Conservation (phyloP, 2,888 invertebrate genomes). For the Protonemura montana region DNA sequence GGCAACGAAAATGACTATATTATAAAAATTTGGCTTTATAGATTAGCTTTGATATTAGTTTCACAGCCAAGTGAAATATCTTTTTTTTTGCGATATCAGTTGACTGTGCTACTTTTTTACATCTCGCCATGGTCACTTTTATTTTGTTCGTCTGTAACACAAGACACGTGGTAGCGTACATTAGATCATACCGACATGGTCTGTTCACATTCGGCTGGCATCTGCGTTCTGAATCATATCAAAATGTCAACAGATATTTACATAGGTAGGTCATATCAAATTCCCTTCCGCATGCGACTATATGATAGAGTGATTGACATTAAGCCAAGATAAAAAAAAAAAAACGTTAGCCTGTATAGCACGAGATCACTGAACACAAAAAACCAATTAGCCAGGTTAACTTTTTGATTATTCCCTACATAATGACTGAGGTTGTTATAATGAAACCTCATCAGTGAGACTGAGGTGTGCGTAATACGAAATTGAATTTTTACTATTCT, state of each 20-base stretch:
- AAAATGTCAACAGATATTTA: constrained; percentile 7
- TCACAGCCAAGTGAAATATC: too few species aligned
- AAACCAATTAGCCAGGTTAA: background rate
- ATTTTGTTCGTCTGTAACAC: background rate
- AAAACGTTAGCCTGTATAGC: background rate
- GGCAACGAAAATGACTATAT: too few species aligned
- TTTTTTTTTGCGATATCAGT: too few species aligned
- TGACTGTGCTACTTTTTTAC: too few species aligned
- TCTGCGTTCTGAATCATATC: background rate
- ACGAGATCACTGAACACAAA: background rate
- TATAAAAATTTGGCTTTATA: too few species aligned
- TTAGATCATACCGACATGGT: background rate
- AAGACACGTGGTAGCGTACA: background rate
- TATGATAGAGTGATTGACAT: background rate
- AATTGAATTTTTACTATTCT: background rate
- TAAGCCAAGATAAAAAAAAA: background rate
- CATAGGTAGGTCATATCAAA: background rate
- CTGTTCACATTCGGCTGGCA: background rate
- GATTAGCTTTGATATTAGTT: too few species aligned
- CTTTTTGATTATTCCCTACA: background rate
- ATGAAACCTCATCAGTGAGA: background rate
- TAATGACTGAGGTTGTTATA: background rate
- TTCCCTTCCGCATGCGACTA: background rate
- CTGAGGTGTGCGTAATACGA: background rate
- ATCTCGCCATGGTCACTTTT: background rate